These are phyloP conservation scores for Biston betularia DNA, from an alignment of 2,888 invertebrate species.

Conservation along the genomic window DNA sequence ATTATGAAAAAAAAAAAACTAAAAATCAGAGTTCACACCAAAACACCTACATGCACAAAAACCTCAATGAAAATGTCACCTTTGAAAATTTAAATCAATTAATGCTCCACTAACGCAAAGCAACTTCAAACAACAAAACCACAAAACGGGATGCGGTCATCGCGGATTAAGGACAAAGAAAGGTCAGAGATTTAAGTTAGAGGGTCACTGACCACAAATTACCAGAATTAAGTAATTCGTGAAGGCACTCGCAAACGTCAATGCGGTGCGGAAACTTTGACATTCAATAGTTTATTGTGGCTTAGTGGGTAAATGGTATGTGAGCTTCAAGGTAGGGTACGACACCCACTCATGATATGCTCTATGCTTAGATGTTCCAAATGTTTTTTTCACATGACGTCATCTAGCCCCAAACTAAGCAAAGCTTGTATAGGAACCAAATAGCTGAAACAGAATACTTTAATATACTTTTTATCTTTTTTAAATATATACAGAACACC, in stretches of 20 bases:
- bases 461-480: too few species aligned
- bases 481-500: too few species aligned
- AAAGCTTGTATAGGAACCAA: too few species aligned
- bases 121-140: conserved; percentile 28
- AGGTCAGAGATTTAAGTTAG: not conserved
- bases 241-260: not conserved
- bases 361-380: too few species aligned
- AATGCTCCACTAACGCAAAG: conserved; percentile 9
- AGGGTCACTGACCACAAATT: conserved; percentile 1
- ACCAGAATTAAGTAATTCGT: not conserved
- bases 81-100: conserved; percentile 25
- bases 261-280: not conserved
- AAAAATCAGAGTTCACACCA: too few species aligned
- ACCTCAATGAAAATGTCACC: conserved; percentile 8
- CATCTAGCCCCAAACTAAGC: too few species aligned
- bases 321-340: too few species aligned
- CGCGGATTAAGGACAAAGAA: conserved; percentile 1
- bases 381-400: too few species aligned
- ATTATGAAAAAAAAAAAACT: not conserved
- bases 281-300: not conserved
- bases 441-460: too few species aligned
- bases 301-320: too few species aligned
- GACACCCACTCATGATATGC: too few species aligned
- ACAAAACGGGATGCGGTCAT: conserved; percentile 24
- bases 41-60: not conserved